These are phyloP conservation scores for Equus quagga DNA, from an alignment of 2,113 vertebrate species.

Conservation along the genomic window DNA sequence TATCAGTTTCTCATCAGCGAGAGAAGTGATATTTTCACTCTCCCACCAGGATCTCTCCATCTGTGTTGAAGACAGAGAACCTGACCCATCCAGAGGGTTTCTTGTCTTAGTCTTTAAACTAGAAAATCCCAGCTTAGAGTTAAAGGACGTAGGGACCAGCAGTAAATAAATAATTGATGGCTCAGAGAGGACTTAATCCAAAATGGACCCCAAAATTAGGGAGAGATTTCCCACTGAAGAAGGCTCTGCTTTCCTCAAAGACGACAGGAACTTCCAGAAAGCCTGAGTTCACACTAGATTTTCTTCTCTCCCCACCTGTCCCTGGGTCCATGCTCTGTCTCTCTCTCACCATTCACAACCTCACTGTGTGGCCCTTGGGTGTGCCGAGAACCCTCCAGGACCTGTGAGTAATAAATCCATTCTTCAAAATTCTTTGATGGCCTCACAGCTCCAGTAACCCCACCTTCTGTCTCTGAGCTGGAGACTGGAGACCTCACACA, in stretches of 20 bases:
- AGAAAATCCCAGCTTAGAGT: background rate
- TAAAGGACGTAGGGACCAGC: background rate
- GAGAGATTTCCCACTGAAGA: background rate
- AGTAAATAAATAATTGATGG: background rate
- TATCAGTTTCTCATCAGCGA: background rate
- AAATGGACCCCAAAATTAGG: background rate
- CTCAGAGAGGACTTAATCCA: background rate
- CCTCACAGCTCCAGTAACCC: background rate
- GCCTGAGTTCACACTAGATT: too few relatives aligned
- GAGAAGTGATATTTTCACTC: background rate
- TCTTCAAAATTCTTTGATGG: background rate
- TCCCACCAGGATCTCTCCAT: background rate
- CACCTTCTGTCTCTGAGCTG: background rate
- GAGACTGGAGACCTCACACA: background rate
- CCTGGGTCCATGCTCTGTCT: background rate
- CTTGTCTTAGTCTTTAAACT: background rate
- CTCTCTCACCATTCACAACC: background rate
- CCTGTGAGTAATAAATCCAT: background rate
- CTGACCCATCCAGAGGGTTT: background rate
- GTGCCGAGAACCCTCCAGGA: background rate
- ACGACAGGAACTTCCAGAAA: background rate
- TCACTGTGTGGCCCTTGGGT: background rate
- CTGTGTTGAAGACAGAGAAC: background rate
- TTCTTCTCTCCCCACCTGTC: background rate
- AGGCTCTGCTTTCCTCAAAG: background rate